Base-by-base conservation (phyloP, 2,797 vertebrate species). In the Anguilla megastoma region DNA sequence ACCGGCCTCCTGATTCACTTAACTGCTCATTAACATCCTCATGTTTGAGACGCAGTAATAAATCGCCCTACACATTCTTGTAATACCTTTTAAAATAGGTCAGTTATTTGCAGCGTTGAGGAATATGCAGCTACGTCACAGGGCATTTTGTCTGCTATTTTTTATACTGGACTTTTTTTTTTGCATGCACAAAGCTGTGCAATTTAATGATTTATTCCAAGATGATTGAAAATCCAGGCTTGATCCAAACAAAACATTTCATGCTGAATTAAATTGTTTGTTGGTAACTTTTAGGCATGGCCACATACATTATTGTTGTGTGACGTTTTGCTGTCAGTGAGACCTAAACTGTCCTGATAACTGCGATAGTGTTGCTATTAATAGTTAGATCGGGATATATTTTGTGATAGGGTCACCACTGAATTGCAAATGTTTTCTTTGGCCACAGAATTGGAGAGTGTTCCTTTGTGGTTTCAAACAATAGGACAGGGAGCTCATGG, bases 381-480 rank as follows among this genome's bases (percentile, higher is more conserved):
- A 48, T 82, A 6, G 8, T 48, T 80, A n/a, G 45, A 82, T 82
- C 36, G 10, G 1, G 24, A n/a, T 10, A 50, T 50, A n/a, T 82
- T 82, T 41, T 41, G 7, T n/a, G 12, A 14, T 76, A 16, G 33
- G 12, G 27, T 82, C 12, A 5, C 79, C 45, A 45, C 21, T 80
- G 41, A 80, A 48, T 8, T 79, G 12, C 36, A 50, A n/a, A 48
- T 82, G 41, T 48, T 82, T 82, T 50, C 24, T 82, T 50, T 82
- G 41, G 18, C 45, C 45, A 82, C 79, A 82, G 24, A 48, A n/a
- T 82, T 82, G 41, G 79, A 50, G 45, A 48, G 79, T 50, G 9
- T 82, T 48, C 0, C 79, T n/a, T 76, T 76, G 74, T 76, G 33
- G 30, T 76, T 76, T 82, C 21, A n/a, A 82, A 82, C 41, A 48